A percentile compares a stretch with the other conserved stretches of the same genome.
phyloP scores from a whole-genome alignment of 2,888 invertebrate species.

The Acholoe squamosa region DNA sequence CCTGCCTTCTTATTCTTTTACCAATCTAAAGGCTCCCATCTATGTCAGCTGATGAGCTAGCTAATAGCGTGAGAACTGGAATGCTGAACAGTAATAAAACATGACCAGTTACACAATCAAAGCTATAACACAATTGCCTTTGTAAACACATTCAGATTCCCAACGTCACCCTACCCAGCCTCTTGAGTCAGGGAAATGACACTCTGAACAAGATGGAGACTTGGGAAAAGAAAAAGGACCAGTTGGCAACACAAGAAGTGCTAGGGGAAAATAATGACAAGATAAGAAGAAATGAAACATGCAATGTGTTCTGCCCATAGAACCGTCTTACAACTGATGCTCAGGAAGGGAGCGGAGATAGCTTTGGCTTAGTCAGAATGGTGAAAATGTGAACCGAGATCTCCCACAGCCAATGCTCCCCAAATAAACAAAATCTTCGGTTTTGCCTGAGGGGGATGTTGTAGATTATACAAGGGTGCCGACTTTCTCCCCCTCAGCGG shows the following conservation, averaged over 20 bases:
- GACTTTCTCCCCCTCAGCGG: not conserved
- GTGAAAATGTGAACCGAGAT: conserved; percentile 33
- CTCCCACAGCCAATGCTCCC: not conserved
- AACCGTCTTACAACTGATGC: not conserved
- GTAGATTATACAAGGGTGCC: conserved; percentile 29
- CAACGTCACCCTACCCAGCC: not conserved
- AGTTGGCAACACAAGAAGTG: not conserved
- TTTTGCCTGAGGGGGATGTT: conserved; percentile 33
- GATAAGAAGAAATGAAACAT: conserved; percentile 22
- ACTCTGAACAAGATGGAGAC: too few relatives aligned
- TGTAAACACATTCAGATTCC: not conserved
- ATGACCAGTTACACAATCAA: not conserved
- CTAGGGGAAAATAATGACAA: not conserved
- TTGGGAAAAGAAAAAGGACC: not conserved
- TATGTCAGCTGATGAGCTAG: too few relatives aligned
- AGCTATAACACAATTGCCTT: conserved; percentile 20
- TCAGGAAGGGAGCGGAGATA: not conserved
- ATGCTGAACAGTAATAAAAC: not conserved
- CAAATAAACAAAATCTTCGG: conserved; percentile 41
- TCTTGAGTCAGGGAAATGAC: not conserved
- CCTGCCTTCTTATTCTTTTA: too few relatives aligned
- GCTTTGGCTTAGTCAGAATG: conserved; percentile 9
- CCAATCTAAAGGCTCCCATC: too few relatives aligned
- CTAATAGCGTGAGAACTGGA: too few relatives aligned
- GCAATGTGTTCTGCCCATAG: not conserved